Evolutionary conservation across 1,140 invertebrate genomes (phyloP), one percentile per base, ranked within the genome.

Genomic region (Acromyrmex heyeri): DNA sequence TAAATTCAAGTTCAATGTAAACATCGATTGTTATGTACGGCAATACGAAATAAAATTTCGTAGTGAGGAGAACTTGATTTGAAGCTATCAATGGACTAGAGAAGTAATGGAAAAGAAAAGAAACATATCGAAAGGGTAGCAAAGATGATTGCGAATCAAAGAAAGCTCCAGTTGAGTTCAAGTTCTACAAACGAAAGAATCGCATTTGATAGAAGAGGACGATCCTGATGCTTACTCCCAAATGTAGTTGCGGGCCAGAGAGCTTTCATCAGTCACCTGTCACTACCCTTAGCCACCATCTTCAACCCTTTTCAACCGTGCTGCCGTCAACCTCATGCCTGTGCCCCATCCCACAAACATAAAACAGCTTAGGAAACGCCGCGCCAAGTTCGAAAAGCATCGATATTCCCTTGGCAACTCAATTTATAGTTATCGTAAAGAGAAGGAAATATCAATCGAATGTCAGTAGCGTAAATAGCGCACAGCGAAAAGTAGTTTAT

Each of bases 191-290:
- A 72, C 14, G 72, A 65, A n/a, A 70, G 55, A 72, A 44, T 65
- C 65, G 27, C 67, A 18, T 86, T 81, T 87, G 86, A 88, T 82
- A 48, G 62, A 90, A 73, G 53, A 88, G 73, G 44, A 57, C 77
- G 70, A 65, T 76, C 64, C 30, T 48, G 50, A 62, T 69, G 70
- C 77, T 12, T 64, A 27, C 55, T 34, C 38, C 16, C 57, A 34
- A 59, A 77, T 75, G 77, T 87, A 69, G 83, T 87, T 78, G 53
- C 79, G 18, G 57, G 30, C 76, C 77, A 76, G 72, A 87, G 77
- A 88, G 85, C 75, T 88, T 90, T 91, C 91, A 90, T 92, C 91
- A 87, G 88, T 92, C 91, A 91, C 81, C 91, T 92, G 91, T 92
- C 91, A 90, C 85, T 90, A 88, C 59, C 91, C 85, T 85, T 48